Conservation (phyloP, 2,797 vertebrate species). For the Brachyalestes nurse region DNA sequence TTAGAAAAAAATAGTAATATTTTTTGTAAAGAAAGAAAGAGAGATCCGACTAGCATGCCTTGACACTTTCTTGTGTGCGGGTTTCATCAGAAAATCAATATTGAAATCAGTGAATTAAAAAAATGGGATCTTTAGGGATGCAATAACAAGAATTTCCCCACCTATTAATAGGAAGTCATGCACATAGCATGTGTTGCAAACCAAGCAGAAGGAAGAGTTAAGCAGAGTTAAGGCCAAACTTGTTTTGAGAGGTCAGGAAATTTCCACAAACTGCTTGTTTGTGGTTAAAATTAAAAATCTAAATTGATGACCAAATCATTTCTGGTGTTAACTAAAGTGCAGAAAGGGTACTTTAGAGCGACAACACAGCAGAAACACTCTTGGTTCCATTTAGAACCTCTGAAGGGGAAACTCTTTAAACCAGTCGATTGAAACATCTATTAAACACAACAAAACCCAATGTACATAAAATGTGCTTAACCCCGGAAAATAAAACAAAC, state of each 20-base stretch:
- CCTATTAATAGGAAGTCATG: background rate
- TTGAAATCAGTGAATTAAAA: constrained; percentile 9
- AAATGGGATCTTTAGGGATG: background rate
- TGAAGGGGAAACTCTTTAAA: too few species aligned
- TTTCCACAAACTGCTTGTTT: background rate
- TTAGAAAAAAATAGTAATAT: too few species aligned
- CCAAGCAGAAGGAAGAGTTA: background rate
- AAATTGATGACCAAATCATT: background rate
- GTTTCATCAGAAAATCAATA: background rate
- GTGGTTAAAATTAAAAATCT: background rate
- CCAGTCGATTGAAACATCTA: too few species aligned
- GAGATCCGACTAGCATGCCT: too few species aligned
- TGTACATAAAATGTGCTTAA: too few species aligned
- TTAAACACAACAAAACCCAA: too few species aligned
- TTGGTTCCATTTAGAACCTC: too few species aligned
- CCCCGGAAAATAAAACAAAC: too few species aligned
- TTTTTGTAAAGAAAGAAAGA: too few species aligned
- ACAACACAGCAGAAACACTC: too few species aligned
- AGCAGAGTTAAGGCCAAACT: background rate
- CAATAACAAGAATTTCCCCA: background rate
- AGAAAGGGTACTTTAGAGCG: too few species aligned
- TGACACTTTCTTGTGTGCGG: background rate
- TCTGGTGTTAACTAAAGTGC: too few species aligned
- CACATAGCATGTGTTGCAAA: constrained; percentile 2
- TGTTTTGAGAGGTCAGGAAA: background rate